Conservation (phyloP, 2,888 invertebrate genomes). For the Mellilla xanthometata region DNA sequence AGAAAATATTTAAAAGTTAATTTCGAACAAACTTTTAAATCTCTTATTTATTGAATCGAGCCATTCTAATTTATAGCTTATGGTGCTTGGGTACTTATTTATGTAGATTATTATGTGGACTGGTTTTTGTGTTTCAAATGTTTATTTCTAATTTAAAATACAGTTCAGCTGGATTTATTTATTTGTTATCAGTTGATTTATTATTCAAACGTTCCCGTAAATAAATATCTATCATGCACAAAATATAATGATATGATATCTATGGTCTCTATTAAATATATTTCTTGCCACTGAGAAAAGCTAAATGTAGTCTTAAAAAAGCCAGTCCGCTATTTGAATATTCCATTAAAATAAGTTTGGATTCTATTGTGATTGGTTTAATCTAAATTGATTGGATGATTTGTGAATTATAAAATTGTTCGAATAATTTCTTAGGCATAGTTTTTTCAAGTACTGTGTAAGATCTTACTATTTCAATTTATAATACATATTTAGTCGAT, state of each 20-base stretch:
- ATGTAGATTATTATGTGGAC: conserved; percentile 45
- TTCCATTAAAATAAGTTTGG: conserved; percentile 48
- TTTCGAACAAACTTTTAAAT: no score
- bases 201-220: no score
- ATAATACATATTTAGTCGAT: conserved; percentile 12
- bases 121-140: conserved; percentile 23
- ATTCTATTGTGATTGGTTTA: conserved; percentile 32
- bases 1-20: no score
- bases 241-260: not conserved
- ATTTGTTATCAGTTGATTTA: no score
- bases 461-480: conserved; percentile 15
- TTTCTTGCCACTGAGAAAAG: no score
- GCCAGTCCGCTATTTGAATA: conserved; percentile 41
- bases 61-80: no score
- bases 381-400: conserved; percentile 35
- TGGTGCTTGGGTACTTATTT: conserved; percentile 75
- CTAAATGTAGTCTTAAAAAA: no score
- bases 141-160: not conserved
- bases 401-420: conserved; percentile 25
- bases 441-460: conserved; percentile 14
- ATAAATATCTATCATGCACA: no score
- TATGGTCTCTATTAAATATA: no score
- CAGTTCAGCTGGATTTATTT: no score
- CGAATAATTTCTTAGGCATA: conserved; percentile 10
- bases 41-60: no score